Evolutionary conservation across 2,888 invertebrate genomes (phyloP).

Genomic region (Nineta flava): DNA sequence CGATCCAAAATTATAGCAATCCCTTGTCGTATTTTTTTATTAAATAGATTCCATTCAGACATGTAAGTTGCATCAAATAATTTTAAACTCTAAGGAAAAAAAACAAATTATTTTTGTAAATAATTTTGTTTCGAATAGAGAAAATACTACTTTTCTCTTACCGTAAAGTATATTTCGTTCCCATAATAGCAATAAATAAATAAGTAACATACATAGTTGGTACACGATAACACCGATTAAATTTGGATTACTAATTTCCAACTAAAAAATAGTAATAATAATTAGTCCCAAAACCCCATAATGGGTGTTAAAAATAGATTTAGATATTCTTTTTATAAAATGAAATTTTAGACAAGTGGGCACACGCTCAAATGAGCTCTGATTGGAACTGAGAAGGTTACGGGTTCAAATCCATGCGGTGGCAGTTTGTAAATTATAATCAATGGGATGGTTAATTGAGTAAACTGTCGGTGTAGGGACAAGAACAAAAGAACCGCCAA

Average conservation of each 20-base stretch:
- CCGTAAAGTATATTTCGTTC: conserved; percentile 31
- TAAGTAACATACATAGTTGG: conserved; percentile 26
- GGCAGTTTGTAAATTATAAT: no score
- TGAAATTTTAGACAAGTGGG: no score
- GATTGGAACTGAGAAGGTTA: no score
- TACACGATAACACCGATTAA: conserved; percentile 27
- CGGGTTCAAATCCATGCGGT: no score
- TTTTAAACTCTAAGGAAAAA: conserved; percentile 25
- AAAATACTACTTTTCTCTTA: conserved; percentile 14
- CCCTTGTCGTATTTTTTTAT: conserved; percentile 23
- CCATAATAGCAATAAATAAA: conserved; percentile 34
- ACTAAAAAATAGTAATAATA: conserved; percentile 13
- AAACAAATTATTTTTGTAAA: not conserved
- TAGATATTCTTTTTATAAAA: no score
- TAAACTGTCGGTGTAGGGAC: no score
- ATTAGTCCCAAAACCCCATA: no score
- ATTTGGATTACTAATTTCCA: conserved; percentile 20
- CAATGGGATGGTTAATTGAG: no score
- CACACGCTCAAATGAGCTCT: no score
- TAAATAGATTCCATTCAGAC: conserved; percentile 25
- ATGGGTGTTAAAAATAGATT: no score
- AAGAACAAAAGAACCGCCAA: no score
- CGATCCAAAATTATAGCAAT: conserved; percentile 30
- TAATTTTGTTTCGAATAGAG: not conserved
- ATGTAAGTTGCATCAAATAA: conserved; percentile 27